Evolutionary conservation across 1,140 invertebrate genomes (phyloP), one percentile per base, ranked within the genome.

Genomic region (Drosophila mayri): DNA sequence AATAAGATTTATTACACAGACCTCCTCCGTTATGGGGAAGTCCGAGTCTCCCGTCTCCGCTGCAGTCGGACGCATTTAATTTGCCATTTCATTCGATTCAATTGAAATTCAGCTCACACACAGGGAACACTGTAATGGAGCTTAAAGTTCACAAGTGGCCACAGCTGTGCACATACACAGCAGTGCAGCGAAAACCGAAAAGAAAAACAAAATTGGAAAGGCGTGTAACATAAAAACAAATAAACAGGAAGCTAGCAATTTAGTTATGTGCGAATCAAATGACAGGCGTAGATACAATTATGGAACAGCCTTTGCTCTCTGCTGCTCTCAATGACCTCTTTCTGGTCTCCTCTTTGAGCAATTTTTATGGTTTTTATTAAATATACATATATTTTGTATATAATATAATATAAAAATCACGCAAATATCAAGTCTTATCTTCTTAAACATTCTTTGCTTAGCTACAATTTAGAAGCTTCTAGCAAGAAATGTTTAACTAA

Each of bases 51-150:
- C 76, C 30, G 58, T 54, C 59, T 71, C 46, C 32, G 47, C 54
- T 66, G 57, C 82, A 75, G 59, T 78, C 50, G 73, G 65, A 82
- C 55, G 76, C 76, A 73, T 82, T 88, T 83, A 83, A 88, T 87
- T 85, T 74, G 82, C 68, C 22, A 59, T 72, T 72, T 72, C 67
- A 81, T 86, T 81, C 66, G 62, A 86, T 85, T 88, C 63, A 87
- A 88, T 87, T 88, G 66, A 76, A 73, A 88, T 70, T 88, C 71
- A 83, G 54, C 79, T 41, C 79, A 47, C 76, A 87, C 41, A 38
- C 50, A 43, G 52, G 58, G 41, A 38, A 14, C 66, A 30, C 44
- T 72, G 68, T 60, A 72, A 72, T 72, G 68, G 52, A 72, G 43
- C 66, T 72, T 41, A 47, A 70, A 70, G 66, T 67, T 67, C 63